Conservation (phyloP, 2,888 invertebrate species). For the Idaea biselata region DNA sequence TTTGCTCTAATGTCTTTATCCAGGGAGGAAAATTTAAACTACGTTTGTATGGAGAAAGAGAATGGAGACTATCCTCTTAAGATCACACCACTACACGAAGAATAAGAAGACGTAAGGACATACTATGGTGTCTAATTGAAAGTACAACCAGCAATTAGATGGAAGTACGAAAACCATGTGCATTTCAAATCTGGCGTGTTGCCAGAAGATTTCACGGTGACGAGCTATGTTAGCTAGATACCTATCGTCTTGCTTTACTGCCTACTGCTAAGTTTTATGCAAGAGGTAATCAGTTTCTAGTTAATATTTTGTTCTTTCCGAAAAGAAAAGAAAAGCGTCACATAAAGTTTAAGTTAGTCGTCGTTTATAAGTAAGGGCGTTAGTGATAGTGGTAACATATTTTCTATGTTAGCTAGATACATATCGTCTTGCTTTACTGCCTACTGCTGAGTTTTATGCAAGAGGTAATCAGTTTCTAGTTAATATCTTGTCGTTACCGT, state of each 20-base stretch:
- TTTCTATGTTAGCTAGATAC: background rate
- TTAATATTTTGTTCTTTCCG: background rate
- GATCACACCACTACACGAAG: too few relatives aligned
- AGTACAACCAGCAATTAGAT: background rate
- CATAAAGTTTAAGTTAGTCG: too few relatives aligned
- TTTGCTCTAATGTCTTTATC: too few relatives aligned
- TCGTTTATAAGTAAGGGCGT: too few relatives aligned
- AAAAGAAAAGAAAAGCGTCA: too few relatives aligned
- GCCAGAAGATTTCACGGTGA: slow-evolving; percentile 1
- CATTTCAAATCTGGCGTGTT: background rate
- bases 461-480: background rate
- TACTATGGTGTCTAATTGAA: background rate
- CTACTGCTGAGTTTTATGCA: background rate
- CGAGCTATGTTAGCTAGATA: background rate
- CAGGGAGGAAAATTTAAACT: too few relatives aligned
- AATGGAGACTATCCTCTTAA: too few relatives aligned
- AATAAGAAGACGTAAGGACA: background rate
- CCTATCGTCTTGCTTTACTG: background rate
- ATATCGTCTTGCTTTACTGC: background rate
- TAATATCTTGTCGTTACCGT: too few relatives aligned
- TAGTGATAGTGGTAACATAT: too few relatives aligned
- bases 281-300: background rate
- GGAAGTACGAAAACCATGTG: background rate
- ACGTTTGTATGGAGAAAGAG: too few relatives aligned
- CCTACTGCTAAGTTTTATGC: background rate